Base-by-base conservation (phyloP, 53 echinoderm and acorn worm species). In the Arbacia lixula region DNA sequence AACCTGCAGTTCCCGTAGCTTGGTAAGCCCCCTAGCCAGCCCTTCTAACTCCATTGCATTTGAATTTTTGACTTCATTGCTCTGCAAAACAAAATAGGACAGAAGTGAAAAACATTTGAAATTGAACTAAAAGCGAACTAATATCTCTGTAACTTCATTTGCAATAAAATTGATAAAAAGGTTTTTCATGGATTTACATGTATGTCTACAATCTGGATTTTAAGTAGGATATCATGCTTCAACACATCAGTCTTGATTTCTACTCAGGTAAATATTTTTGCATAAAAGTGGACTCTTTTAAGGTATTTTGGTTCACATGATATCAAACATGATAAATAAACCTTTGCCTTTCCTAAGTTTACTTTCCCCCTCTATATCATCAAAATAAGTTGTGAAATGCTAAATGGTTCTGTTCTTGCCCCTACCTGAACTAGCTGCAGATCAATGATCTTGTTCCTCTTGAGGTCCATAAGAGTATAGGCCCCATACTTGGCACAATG, bases 21-120 rank as follows among this genome's bases (percentile, higher is more conserved):
- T 72, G 12, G 26, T 34, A 5, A 90, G 52, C 27, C 68, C 71
- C 36, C 74, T 66, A 27, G 61, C 66, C 9, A 89, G 65, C 1
- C 92, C 92, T 41, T 92, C 89, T 41, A 72, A 61, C 64, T 91
- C 88, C 91, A 91, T 91, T 1, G 84, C 84, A 63, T 85, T 87
- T 28, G 73, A 73, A 52, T 63, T 78, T 0, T 32, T 49, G 6
- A 91, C 91, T 38, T 91, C 91, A 60, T 91, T 91, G 34, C 76
- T 84, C 88, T 91, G 84, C 8, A 76, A 27, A 60, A 68, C n/a
- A 54, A 17, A 17, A 62, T 3, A 62, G 9, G 31, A 62, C 4
- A 62, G 9, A 4, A 31, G 9, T 43, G 9, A 3, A 76, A 31
- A 62, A 31, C 3, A 62, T 28, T 62, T 62, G 24, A 24, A 6